Evolutionary conservation across 2,888 invertebrate genomes (phyloP).

Genomic region (Cistogaster globosa): DNA sequence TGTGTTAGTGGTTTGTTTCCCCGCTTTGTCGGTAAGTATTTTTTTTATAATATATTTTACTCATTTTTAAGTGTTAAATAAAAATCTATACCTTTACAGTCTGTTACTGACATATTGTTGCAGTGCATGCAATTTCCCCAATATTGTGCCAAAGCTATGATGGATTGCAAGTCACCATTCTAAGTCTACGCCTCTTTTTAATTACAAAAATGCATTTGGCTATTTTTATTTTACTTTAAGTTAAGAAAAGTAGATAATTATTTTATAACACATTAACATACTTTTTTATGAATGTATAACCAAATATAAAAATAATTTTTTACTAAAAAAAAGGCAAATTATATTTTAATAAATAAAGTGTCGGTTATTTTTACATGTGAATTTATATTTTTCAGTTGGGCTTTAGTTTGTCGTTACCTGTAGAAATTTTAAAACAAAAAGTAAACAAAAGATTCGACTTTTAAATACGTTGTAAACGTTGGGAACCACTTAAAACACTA

Average conservation of each 20-base stretch:
- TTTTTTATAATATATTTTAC: slow-evolving; percentile 1
- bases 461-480: too few relatives aligned
- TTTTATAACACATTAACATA: slow-evolving; percentile 42
- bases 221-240: slow-evolving; percentile 45
- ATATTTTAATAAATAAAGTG: too few relatives aligned
- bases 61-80: slow-evolving; percentile 35
- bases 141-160: slow-evolving; percentile 88
- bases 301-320: slow-evolving; percentile 31
- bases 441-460: too few relatives aligned
- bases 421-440: too few relatives aligned
- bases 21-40: slow-evolving; percentile 86
- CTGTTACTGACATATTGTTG: slow-evolving; percentile 87
- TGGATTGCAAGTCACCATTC: slow-evolving; percentile 85
- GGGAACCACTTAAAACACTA: too few relatives aligned
- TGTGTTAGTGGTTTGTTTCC: slow-evolving; percentile 88
- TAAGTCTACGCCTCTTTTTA: slow-evolving; percentile 71
- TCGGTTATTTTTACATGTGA: too few relatives aligned
- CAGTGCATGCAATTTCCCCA: slow-evolving; percentile 88
- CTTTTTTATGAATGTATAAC: not conserved
- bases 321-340: not conserved
- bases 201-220: slow-evolving; percentile 42
- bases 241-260: slow-evolving; percentile 44
- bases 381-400: too few relatives aligned
- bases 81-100: slow-evolving; percentile 84
- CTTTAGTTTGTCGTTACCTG: too few relatives aligned